These are phyloP conservation scores for Probaryconus sp. DNA, from an alignment of 1,140 invertebrate species.

Conservation along the genomic window DNA sequence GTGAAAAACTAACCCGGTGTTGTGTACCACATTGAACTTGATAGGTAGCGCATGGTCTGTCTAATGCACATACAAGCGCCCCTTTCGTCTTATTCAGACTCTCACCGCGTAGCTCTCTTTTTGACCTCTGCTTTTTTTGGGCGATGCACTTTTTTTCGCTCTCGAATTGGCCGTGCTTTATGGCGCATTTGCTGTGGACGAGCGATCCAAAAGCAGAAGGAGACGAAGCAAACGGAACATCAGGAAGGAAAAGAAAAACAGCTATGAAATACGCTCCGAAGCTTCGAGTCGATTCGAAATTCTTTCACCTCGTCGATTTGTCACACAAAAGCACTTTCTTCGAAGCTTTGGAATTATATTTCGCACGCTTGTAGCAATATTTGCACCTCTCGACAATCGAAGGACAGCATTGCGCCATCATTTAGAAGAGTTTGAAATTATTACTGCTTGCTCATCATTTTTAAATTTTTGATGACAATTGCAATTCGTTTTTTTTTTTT, in stretches of 20 bases:
- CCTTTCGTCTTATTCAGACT: conserved; percentile 5
- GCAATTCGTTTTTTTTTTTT: too few species aligned
- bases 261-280: neutral
- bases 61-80: conserved; percentile 1
- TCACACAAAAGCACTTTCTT: neutral
- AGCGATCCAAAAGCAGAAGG: conserved; percentile 4
- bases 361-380: conserved; percentile 6
- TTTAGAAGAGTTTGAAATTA: neutral
- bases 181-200: conserved; percentile 15
- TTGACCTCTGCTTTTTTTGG: neutral
- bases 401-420: neutral
- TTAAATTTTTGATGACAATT: too few species aligned
- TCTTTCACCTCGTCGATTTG: conserved; percentile 6
- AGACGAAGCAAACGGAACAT: neutral
- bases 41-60: conserved; percentile 9
- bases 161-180: conserved; percentile 11
- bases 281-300: conserved; percentile 2
- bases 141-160: conserved; percentile 11
- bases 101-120: conserved; percentile 42
- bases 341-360: neutral
- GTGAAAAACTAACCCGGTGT: conserved; percentile 8
- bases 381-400: conserved; percentile 9
- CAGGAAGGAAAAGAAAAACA: conserved; percentile 1
- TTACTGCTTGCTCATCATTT: too few species aligned
- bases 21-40: conserved; percentile 3